Evolutionary conservation across 2,888 invertebrate species (phyloP).

Genomic region (Acrobasis repandana): DNA sequence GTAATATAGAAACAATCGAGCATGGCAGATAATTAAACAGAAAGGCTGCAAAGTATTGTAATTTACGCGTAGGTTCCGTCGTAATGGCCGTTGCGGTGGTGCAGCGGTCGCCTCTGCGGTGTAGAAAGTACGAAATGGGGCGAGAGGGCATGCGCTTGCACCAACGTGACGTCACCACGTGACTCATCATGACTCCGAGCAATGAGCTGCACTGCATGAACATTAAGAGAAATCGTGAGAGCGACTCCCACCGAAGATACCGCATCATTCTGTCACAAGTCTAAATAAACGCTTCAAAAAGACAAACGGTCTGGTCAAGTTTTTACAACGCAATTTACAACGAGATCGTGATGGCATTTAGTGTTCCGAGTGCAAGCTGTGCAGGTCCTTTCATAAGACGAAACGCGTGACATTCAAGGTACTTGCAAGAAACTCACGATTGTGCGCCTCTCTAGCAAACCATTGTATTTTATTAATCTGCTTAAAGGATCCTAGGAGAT

Average conservation of each 20-base stretch:
- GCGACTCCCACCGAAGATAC: constrained; percentile 5
- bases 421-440: constrained; percentile 50
- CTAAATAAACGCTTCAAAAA: constrained; percentile 16
- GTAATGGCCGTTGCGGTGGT: constrained; percentile 40
- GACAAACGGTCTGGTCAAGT: constrained; percentile 17
- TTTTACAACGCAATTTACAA: constrained; percentile 53
- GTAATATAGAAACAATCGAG: background rate
- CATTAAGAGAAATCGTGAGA: constrained; percentile 34
- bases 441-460: constrained; percentile 28
- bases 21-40: constrained; percentile 4
- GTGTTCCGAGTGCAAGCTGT: constrained; percentile 40
- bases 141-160: constrained; percentile 40
- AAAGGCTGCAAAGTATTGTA: constrained; percentile 29
- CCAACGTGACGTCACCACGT: constrained; percentile 40
- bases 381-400: constrained; percentile 61
- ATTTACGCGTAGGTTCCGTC: constrained; percentile 40
- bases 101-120: constrained; percentile 35
- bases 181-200: constrained; percentile 41
- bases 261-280: constrained; percentile 20
- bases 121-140: constrained; percentile 54
- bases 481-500: background rate
- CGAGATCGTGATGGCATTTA: constrained; percentile 70
- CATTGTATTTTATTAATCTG: constrained; percentile 3
- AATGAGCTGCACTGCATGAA: constrained; percentile 28
- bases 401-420: constrained; percentile 64